These are phyloP conservation scores for Tauraco hartlaubi DNA, from an alignment of 2,797 vertebrate genomes.

Conservation along the genomic window DNA sequence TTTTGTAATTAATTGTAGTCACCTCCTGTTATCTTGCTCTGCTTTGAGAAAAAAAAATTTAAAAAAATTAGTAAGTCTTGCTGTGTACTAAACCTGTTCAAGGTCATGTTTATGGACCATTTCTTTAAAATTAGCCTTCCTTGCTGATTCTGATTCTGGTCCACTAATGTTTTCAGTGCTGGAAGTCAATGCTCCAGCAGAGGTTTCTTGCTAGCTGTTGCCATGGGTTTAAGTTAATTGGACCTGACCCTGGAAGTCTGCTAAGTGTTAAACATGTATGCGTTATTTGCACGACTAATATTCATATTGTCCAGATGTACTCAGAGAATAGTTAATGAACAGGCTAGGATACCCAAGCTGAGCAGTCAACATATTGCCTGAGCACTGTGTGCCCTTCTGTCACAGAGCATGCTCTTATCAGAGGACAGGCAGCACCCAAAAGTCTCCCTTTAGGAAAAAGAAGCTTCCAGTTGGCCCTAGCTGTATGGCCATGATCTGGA, in stretches of 20 bases:
- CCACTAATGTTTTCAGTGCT: not conserved
- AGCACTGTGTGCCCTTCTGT: not conserved
- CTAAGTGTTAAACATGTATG: not conserved
- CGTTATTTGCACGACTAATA: not conserved
- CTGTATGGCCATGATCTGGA: not conserved
- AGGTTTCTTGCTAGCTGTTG: not conserved
- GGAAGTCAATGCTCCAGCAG: not conserved
- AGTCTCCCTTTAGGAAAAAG: not conserved
- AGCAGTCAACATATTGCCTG: not conserved
- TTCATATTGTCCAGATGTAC: not conserved
- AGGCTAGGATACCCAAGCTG: not conserved
- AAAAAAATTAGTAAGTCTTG: not conserved
- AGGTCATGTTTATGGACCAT: not conserved
- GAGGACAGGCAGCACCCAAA: not conserved
- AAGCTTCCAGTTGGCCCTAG: not conserved
- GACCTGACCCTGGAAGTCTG: conserved; percentile 1
- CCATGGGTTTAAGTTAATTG: not conserved
- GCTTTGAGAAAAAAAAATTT: not conserved
- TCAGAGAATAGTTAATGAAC: not conserved
- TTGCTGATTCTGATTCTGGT: not conserved
- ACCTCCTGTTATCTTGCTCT: not conserved
- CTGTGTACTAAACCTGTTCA: not conserved
- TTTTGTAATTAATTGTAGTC: conserved; percentile 3
- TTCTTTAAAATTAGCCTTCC: not conserved
- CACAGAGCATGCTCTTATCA: rapidly evolving